These are phyloP conservation scores for Axea sp. DNA, from an alignment of 2,888 invertebrate species.

Conservation along the genomic window DNA sequence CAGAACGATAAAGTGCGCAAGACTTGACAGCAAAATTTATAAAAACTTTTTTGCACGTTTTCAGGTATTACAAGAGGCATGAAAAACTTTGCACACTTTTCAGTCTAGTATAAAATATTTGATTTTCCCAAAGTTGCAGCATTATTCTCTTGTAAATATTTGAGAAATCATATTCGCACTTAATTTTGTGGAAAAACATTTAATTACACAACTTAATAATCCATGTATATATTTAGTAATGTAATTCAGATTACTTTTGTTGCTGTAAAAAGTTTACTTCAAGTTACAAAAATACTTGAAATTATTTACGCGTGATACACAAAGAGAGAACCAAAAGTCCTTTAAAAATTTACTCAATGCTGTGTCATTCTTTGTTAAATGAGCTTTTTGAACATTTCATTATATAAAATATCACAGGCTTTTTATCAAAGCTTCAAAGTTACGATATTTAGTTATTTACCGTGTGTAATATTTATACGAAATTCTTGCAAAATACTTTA, in stretches of 20 bases:
- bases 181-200: too few species aligned
- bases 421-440: constrained; percentile 15
- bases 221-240: too few species aligned
- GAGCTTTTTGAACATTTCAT: constrained; percentile 21
- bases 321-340: neutral
- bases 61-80: constrained; percentile 1
- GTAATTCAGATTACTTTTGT: too few species aligned
- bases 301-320: neutral
- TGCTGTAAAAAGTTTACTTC: constrained; percentile 1
- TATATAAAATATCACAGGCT: constrained; percentile 23
- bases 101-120: constrained; percentile 12
- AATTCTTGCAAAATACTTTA: constrained; percentile 22
- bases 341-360: constrained; percentile 8
- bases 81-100: constrained; percentile 11
- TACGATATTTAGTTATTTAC: neutral
- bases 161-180: neutral
- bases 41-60: neutral
- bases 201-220: too few species aligned
- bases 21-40: too few species aligned
- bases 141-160: constrained; percentile 4
- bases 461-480: constrained; percentile 5
- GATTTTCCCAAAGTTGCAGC: neutral
- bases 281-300: neutral
- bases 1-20: neutral
- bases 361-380: constrained; percentile 11